Percentiles rank a stretch among this genome's conserved stretches.
These are phyloP conservation scores for Urocyon cinereoargenteus DNA, from an alignment of 2,797 vertebrate species.

Conservation along the genomic window DNA sequence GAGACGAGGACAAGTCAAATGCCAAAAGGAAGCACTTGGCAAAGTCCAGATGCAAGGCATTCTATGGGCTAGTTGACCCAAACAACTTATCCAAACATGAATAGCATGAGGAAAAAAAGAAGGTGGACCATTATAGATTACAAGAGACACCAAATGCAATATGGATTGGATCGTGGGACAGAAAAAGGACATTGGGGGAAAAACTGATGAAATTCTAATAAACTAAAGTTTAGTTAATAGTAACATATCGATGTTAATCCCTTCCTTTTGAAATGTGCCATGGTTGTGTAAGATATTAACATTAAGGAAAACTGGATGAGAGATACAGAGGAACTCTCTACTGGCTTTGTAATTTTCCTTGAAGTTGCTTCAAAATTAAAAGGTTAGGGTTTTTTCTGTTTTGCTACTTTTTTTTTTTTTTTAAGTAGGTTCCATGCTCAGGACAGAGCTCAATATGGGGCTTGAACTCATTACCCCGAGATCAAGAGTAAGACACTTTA, in stretches of 20 bases:
- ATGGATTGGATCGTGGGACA: not conserved
- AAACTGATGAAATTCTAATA: not conserved
- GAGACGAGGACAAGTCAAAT: not conserved
- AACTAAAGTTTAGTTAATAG: not conserved
- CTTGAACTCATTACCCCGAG: not conserved
- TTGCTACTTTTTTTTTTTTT: not conserved
- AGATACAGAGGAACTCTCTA: not conserved
- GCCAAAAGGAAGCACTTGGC: not conserved
- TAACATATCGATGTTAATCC: not conserved
- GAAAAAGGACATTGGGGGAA: not conserved
- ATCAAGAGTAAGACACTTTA: not conserved
- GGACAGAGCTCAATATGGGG: not conserved
- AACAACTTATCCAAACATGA: not conserved
- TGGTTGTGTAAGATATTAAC: not conserved
- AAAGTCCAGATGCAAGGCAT: not conserved
- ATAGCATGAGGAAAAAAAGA: not conserved
- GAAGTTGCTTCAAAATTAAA: slow-evolving; percentile 15
- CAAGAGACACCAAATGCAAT: not conserved
- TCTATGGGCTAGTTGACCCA: not conserved
- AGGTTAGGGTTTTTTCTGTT: not conserved
- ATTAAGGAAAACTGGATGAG: not conserved
- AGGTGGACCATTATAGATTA: not conserved
- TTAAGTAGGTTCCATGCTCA: not conserved
- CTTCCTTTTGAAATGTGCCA: not conserved
- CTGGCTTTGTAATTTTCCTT: not conserved